Percentiles rank a stretch among this genome's conserved stretches.
phyloP scores from a whole-genome alignment of 1,140 invertebrate species.

The Drosophila insularis region DNA sequence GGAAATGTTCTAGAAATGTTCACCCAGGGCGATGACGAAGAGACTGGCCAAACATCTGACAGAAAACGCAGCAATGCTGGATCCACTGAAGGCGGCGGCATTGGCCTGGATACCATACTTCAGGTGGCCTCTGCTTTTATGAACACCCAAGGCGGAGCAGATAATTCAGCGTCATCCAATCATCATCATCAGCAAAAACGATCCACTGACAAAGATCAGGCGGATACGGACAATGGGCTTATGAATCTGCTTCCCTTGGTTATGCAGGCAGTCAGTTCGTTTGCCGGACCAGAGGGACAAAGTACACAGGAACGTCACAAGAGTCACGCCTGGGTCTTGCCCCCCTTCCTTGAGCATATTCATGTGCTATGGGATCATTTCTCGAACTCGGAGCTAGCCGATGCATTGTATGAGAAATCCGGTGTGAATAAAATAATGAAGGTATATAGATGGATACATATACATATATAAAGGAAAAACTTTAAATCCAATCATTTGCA shows the following conservation, averaged over 20 bases:
- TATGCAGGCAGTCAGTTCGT: conserved; percentile 85
- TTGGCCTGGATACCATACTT: conserved; percentile 84
- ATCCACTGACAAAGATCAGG: conserved; percentile 37
- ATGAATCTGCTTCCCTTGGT: conserved; percentile 87
- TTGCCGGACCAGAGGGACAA: conserved; percentile 83
- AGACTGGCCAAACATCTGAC: conserved; percentile 10
- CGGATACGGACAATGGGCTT: conserved; percentile 83
- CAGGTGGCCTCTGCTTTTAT: conserved; percentile 86
- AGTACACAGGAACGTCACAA: conserved; percentile 85
- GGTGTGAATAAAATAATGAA: conserved; percentile 87
- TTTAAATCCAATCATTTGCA: conserved; percentile 25
- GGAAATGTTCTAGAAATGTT: conserved; percentile 83
- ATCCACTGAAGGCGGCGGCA: conserved; percentile 60
- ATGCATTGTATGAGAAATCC: conserved; percentile 88
- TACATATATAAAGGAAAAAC: background rate
- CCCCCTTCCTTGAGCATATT: conserved; percentile 88
- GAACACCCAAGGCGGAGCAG: conserved; percentile 77
- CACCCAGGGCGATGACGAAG: conserved; percentile 73
- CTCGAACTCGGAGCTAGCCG: conserved; percentile 89
- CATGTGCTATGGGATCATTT: conserved; percentile 91
- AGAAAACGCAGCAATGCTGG: conserved; percentile 49
- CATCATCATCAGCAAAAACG: conserved; percentile 61
- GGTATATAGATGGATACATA: conserved; percentile 71
- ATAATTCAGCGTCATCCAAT: conserved; percentile 19
- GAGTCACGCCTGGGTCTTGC: conserved; percentile 88